A percentile compares a stretch with the other conserved stretches of the same genome.
phyloP scores from a whole-genome alignment of 2,888 invertebrate genomes.

The Tyria jacobaeae region DNA sequence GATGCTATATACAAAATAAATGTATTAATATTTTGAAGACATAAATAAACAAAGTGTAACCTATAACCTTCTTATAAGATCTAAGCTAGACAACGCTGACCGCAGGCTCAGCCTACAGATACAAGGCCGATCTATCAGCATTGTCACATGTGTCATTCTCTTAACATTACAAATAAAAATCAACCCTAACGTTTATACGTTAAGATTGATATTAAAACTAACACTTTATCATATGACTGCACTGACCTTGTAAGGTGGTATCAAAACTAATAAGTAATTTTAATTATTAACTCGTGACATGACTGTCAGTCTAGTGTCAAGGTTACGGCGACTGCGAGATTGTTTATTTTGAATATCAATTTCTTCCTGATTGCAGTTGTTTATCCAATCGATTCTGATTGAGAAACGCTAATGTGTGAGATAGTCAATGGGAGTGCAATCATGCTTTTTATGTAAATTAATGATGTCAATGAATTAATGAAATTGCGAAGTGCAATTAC shows the following conservation, averaged over 20 bases:
- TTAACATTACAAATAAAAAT: slow-evolving; percentile 22
- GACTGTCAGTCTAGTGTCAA: slow-evolving; percentile 54
- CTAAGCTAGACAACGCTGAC: slow-evolving; percentile 34
- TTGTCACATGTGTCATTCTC: slow-evolving; percentile 50
- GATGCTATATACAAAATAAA: too few species aligned
- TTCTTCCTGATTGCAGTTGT: slow-evolving; percentile 36
- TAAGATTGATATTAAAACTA: slow-evolving; percentile 28
- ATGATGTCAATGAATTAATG: slow-evolving; percentile 42
- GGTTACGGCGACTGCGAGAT: slow-evolving; percentile 35
- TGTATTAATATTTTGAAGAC: neutral
- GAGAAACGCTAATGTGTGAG: slow-evolving; percentile 15
- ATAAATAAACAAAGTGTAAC: slow-evolving; percentile 30
- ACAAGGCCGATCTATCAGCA: slow-evolving; percentile 45
- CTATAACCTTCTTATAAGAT: slow-evolving; percentile 33
- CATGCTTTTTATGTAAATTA: slow-evolving; percentile 21
- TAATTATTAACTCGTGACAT: slow-evolving; percentile 58
- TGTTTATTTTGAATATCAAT: slow-evolving; percentile 33
- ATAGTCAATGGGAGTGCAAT: slow-evolving; percentile 13
- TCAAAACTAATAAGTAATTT: slow-evolving; percentile 50
- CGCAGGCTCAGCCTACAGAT: slow-evolving; percentile 38
- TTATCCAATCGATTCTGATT: slow-evolving; percentile 17
- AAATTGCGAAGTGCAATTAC: slow-evolving; percentile 26
- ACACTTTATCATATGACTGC: slow-evolving; percentile 43
- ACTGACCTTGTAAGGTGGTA: slow-evolving; percentile 61
- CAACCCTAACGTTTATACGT: slow-evolving; percentile 11